Evolutionary conservation across 2,797 vertebrate genomes (phyloP).

Genomic region (Astyanax mexicanus): DNA sequence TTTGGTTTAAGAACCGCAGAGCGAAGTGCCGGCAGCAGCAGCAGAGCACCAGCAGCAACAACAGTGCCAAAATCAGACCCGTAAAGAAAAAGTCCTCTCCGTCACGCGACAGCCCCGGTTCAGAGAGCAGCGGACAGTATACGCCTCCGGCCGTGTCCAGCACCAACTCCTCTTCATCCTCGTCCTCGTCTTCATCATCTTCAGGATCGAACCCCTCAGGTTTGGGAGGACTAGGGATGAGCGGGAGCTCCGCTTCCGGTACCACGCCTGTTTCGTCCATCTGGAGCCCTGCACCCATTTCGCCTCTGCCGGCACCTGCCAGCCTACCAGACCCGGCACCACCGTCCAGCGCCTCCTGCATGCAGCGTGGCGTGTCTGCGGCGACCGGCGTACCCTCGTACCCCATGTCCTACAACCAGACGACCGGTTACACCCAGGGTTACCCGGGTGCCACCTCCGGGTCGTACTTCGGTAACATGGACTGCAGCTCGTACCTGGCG

Average conservation of each 20-base stretch:
- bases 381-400: constrained; percentile 79
- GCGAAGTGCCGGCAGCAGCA: constrained; percentile 95
- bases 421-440: constrained; percentile 88
- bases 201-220: constrained; percentile 65
- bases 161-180: constrained; percentile 83
- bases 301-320: constrained; percentile 81
- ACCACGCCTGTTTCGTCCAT: constrained; percentile 88
- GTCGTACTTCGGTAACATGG: constrained; percentile 93
- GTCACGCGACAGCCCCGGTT: constrained; percentile 89
- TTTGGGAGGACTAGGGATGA: constrained; percentile 68
- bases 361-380: constrained; percentile 85
- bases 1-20: constrained; percentile 97
- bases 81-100: constrained; percentile 94
- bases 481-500: constrained; percentile 91
- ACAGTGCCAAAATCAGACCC: constrained; percentile 86
- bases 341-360: constrained; percentile 86
- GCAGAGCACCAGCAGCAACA: constrained; percentile 80
- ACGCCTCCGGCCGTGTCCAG: constrained; percentile 88
- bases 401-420: constrained; percentile 89
- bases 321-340: constrained; percentile 82
- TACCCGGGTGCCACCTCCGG: constrained; percentile 84
- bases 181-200: constrained; percentile 73
- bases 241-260: constrained; percentile 72
- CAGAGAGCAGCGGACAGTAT: constrained; percentile 94
- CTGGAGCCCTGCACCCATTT: constrained; percentile 96